These are phyloP conservation scores for Sebastes itinus DNA, from an alignment of 2,797 vertebrate genomes.

Conservation along the genomic window DNA sequence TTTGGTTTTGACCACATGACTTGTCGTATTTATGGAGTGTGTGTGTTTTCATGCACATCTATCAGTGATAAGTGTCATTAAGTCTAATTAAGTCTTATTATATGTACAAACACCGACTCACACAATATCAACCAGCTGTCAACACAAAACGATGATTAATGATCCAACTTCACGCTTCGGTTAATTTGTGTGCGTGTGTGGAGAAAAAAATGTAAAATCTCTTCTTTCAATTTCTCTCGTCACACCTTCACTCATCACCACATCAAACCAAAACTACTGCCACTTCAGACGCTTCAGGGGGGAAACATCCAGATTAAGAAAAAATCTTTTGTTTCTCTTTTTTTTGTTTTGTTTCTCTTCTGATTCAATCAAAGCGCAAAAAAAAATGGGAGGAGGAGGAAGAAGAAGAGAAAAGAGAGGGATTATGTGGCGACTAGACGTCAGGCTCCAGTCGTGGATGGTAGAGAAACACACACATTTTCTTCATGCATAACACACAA, in stretches of 20 bases:
- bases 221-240: constrained; percentile 44
- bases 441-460: constrained; percentile 25
- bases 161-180: background rate
- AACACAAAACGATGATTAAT: constrained; percentile 33
- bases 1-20: background rate
- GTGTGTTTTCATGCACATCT: background rate
- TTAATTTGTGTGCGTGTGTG: constrained; percentile 1
- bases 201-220: constrained; percentile 24
- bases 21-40: background rate
- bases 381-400: background rate
- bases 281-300: constrained; percentile 39
- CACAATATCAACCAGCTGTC: constrained; percentile 21
- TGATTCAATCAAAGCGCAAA: constrained; percentile 27
- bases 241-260: constrained; percentile 40
- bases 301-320: constrained; percentile 16
- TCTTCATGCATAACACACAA: constrained; percentile 61
- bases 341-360: background rate
- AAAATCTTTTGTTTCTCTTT: background rate
- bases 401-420: constrained; percentile 21
- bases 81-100: constrained; percentile 36
- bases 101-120: constrained; percentile 1
- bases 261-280: constrained; percentile 61
- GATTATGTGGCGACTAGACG: constrained; percentile 45
- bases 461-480: constrained; percentile 15
- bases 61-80: constrained; percentile 18